Base-by-base conservation (phyloP, 2,888 invertebrate species). In the Sacculina carcini region DNA sequence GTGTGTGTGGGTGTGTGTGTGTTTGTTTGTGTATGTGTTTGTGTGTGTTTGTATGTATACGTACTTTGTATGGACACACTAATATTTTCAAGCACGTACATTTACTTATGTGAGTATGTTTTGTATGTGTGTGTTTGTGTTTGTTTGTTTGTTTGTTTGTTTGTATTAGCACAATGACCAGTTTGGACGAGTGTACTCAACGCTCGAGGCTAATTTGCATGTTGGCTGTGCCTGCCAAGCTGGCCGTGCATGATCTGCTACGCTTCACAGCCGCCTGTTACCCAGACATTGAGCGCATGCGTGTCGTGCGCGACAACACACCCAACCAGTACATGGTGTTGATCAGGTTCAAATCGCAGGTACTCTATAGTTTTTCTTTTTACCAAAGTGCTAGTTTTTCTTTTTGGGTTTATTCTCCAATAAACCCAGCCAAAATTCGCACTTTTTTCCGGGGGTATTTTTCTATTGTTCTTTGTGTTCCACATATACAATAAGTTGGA, bases 321-420 rank as follows among this genome's bases (percentile, higher is more conserved):
- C 89, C 92, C 0, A 94, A 96, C 67, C 90, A 92, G 64, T 99
- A 94, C 63, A 96, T 98, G 94, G 85, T 89, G 40, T 68, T 99
- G 24, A 69, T 98, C 34, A 90, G 86, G 71, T 92, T 77, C 61
- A 66, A 66, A 56, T 63, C 62, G 51, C 70, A 72, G 65, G 71
- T 71, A 21, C 36, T 34, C 38, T 48, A 10, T 14, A 7, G 21
- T 48, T 12, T 9, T 16, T 5, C 16, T 16, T 52, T 12, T 24
- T n/a, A 57, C n/a, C 51, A 51, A 48, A 16, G 12, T 10, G 10
- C 14, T 2, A 16, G n/a, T 6, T 5, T 28, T 47, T 16, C 31
- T 12, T 47, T n/a, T 28, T 40, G 3, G 10, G 44, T 24, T 28
- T 21, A 6, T 19, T 44, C 38, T 47, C 21, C 23, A n/a, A 23